Evolutionary conservation across 1,140 invertebrate species (phyloP).

Genomic region (Musca domestica): DNA sequence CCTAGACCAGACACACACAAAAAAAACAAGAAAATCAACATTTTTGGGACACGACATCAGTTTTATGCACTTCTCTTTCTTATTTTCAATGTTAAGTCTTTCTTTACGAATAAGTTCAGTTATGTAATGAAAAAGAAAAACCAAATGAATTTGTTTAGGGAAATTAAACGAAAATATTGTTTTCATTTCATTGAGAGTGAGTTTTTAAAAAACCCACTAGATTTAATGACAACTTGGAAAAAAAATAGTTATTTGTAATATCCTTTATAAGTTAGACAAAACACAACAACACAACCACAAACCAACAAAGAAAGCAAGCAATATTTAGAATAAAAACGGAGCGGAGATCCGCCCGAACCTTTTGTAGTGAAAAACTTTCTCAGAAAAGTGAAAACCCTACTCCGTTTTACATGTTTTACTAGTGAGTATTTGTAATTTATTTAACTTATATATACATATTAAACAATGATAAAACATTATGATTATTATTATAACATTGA

Average conservation of each 20-base stretch:
- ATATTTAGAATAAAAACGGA: slow-evolving; percentile 9
- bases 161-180: slow-evolving; percentile 13
- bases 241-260: not conserved
- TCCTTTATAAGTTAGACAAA: slow-evolving; percentile 5
- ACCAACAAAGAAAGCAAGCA: not conserved
- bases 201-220: not conserved
- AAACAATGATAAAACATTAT: slow-evolving; percentile 8
- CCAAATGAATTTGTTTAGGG: slow-evolving; percentile 13
- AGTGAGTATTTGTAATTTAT: slow-evolving; percentile 26
- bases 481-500: slow-evolving; percentile 21
- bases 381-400: not conserved
- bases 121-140: slow-evolving; percentile 3
- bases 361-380: slow-evolving; percentile 13
- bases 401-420: slow-evolving; percentile 19
- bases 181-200: not conserved
- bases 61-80: not conserved
- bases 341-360: not conserved
- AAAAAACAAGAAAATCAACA: slow-evolving; percentile 5
- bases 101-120: too few relatives aligned
- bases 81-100: not conserved
- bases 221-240: not conserved
- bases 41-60: not conserved
- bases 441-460: slow-evolving; percentile 23
- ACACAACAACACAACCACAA: not conserved
- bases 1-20: not conserved